Evolutionary conservation across 1,140 invertebrate genomes (phyloP), one percentile per base, ranked within the genome.

Genomic region (Leptoteleia sp.): DNA sequence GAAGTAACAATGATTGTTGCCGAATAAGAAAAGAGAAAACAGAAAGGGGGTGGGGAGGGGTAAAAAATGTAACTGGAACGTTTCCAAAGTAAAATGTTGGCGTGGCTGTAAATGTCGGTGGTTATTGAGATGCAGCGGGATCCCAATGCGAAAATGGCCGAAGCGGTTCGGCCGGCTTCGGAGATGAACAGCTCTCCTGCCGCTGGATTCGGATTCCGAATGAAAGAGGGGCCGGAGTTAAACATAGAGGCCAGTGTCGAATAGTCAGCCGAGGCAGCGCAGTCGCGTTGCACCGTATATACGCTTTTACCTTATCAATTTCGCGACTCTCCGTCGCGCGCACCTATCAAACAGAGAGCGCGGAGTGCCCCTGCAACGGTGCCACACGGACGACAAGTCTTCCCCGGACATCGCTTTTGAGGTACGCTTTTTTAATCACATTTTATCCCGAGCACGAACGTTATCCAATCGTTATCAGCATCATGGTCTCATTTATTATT

Each of bases 281-380:
- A 75, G 76, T 75, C 71, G 76, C 70, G 76, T 70, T 75, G 76
- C 70, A 65, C 65, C 71, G 42, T 79, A n/a, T n/a, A n/a, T 8
- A 61, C 70, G 64, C 67, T 67, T 73, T 71, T 47, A 64, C 57
- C 70, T 79, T 75, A 61, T 75, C 77, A 79, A 79, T 75, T 71
- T 61, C 70, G 76, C 70, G 70, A 70, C 42, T 75, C 57, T 45
- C 47, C 64, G 76, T 72, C 70, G 77, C 77, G 77, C 65, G 71
- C 65, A 76, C 50, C 77, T 65, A 59, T 64, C 70, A 47, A 72
- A 67, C 40, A 68, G 42, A 75, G 35, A 73, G 65, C 59, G 59
- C 65, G 59, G 50, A 77, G 76, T 72, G 54, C 45, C 61, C 52
- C 67, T 68, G 76, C 59, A 65, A 71, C 71, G 77, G 65, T 75